These are phyloP conservation scores for Scotopteryx bipunctaria DNA, from an alignment of 2,888 invertebrate genomes.

Conservation along the genomic window DNA sequence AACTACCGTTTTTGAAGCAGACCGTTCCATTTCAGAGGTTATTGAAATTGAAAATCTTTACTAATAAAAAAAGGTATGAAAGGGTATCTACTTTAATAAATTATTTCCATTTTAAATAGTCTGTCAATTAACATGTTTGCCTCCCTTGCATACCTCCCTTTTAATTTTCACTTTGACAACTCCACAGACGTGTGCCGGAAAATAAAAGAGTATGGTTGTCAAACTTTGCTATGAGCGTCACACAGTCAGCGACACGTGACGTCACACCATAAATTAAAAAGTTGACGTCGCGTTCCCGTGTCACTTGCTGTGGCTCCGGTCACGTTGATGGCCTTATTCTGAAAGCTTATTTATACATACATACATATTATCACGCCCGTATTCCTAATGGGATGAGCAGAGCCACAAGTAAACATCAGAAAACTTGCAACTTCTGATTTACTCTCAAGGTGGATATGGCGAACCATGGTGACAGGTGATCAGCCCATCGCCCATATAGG, in stretches of 20 bases:
- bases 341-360: conserved; percentile 4
- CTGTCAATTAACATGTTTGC: conserved; percentile 30
- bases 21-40: conserved; percentile 1
- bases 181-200: conserved; percentile 15
- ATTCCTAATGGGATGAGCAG: no score
- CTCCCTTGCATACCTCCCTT: conserved; percentile 20
- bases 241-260: conserved; percentile 36
- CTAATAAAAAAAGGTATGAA: no score
- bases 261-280: conserved; percentile 51
- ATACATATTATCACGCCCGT: no score
- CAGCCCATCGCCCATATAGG: no score
- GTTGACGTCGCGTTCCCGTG: conserved; percentile 37
- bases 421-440: no score
- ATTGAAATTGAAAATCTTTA: not conserved
- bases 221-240: conserved; percentile 41
- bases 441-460: no score
- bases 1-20: conserved; percentile 16
- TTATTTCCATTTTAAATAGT: conserved; percentile 2
- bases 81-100: not conserved
- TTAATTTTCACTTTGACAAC: conserved; percentile 26
- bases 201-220: conserved; percentile 33
- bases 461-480: no score
- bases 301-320: no score
- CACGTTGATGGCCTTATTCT: conserved; percentile 34
- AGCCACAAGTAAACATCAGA: not conserved